Conservation (phyloP, 2,113 vertebrate genomes). For the Corvus moneduloides region DNA sequence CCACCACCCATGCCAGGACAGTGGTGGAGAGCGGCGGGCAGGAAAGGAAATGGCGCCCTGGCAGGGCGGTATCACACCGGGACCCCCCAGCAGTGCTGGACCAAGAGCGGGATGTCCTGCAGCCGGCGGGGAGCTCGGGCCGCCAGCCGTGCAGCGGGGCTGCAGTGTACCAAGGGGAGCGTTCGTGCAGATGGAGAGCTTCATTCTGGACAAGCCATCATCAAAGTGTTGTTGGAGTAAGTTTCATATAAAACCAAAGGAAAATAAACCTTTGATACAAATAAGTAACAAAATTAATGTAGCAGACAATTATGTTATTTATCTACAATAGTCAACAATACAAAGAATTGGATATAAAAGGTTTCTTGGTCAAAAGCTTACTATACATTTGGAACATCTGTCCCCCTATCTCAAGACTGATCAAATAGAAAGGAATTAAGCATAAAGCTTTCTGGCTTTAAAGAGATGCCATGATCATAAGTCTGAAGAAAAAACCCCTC, state of each 20-base stretch:
- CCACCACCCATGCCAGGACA: neutral
- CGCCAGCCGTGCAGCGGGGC: rapidly evolving
- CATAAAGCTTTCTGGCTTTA: neutral
- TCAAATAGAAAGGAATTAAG: neutral
- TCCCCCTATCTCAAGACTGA: neutral
- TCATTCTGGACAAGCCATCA: neutral
- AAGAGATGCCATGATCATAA: neutral
- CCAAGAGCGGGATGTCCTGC: neutral
- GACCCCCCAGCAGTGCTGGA: rapidly evolving
- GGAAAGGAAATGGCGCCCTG: rapidly evolving
- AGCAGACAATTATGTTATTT: neutral
- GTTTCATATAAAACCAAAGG: neutral
- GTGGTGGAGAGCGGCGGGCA: rapidly evolving
- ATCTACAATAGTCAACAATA: neutral
- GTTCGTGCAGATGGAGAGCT: neutral
- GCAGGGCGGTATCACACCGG: rapidly evolving
- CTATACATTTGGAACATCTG: neutral
- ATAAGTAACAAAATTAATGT: neutral
- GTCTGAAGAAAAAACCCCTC: neutral
- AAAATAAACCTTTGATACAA: constrained; percentile 6
- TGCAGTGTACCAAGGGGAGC: rapidly evolving
- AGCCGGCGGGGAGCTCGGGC: neutral
- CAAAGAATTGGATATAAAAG: constrained; percentile 33
- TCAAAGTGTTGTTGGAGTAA: neutral
- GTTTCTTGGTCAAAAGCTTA: constrained; percentile 5